Evolutionary conservation across 1,140 invertebrate genomes (phyloP).

Genomic region (Danaus melanippus): DNA sequence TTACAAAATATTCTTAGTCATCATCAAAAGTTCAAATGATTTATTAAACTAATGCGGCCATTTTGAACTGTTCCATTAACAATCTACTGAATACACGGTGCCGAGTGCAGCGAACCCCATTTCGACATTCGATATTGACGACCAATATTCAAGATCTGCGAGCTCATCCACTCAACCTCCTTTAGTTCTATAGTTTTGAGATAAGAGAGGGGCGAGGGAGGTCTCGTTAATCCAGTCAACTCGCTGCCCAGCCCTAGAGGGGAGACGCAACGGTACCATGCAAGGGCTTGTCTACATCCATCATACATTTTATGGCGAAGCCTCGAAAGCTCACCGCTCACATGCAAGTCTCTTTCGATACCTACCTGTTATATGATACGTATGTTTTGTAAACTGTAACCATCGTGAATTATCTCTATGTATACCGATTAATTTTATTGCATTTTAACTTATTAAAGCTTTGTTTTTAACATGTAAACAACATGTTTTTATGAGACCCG

Average conservation of each 20-base stretch:
- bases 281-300: slow-evolving; percentile 59
- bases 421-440: too few species aligned
- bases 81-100: slow-evolving; percentile 63
- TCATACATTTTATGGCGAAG: slow-evolving; percentile 64
- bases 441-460: slow-evolving; percentile 1
- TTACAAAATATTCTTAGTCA: too few species aligned
- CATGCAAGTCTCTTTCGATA: slow-evolving; percentile 46
- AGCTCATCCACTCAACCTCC: slow-evolving; percentile 15
- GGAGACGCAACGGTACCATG: slow-evolving; percentile 53
- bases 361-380: slow-evolving; percentile 27
- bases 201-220: slow-evolving; percentile 23
- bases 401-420: too few species aligned
- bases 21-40: too few species aligned
- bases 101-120: slow-evolving; percentile 60
- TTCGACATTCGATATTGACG: slow-evolving; percentile 43
- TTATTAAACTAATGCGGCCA: slow-evolving; percentile 31
- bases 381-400: too few species aligned
- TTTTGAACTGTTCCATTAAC: slow-evolving; percentile 52
- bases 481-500: too few species aligned
- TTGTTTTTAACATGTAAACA: slow-evolving; percentile 24
- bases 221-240: slow-evolving; percentile 30
- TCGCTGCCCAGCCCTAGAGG: slow-evolving; percentile 46
- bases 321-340: slow-evolving; percentile 54
- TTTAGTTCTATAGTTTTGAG: slow-evolving; percentile 9
- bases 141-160: slow-evolving; percentile 36